phyloP scores from a whole-genome alignment of 2,113 vertebrate genomes.

The Oncorhynchus masou region DNA sequence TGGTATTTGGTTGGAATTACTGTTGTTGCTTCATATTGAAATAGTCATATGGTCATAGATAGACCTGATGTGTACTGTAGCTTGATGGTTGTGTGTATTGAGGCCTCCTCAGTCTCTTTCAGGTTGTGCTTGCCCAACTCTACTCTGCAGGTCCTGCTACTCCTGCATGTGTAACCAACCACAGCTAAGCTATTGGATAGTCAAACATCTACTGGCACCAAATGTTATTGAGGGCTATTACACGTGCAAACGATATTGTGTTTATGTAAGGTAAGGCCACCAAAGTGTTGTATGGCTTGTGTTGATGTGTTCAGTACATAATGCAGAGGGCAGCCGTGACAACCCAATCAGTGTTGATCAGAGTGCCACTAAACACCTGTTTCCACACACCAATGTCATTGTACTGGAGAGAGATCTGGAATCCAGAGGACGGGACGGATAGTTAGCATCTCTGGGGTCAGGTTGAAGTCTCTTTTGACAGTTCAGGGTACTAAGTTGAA shows the following conservation, averaged over 20 bases:
- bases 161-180: conserved; percentile 35
- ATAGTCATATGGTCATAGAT: too few relatives aligned
- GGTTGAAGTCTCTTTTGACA: too few relatives aligned
- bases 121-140: conserved; percentile 80
- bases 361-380: conserved; percentile 85
- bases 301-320: conserved; percentile 67
- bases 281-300: too few relatives aligned
- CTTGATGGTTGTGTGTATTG: neutral
- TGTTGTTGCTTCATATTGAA: too few relatives aligned
- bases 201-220: too few relatives aligned
- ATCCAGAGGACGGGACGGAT: neutral
- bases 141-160: conserved; percentile 70
- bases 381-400: conserved; percentile 57
- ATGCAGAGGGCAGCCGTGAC: conserved; percentile 90
- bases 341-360: conserved; percentile 78
- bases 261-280: too few relatives aligned
- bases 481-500: too few relatives aligned
- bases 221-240: too few relatives aligned
- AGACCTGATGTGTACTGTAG: too few relatives aligned
- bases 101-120: conserved; percentile 53
- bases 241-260: too few relatives aligned
- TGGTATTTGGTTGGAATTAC: too few relatives aligned
- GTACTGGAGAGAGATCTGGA: conserved; percentile 87
- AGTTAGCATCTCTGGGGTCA: neutral
- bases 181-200: too few relatives aligned